phyloP scores from a whole-genome alignment of 2,888 invertebrate genomes.

The Plebejus argus region DNA sequence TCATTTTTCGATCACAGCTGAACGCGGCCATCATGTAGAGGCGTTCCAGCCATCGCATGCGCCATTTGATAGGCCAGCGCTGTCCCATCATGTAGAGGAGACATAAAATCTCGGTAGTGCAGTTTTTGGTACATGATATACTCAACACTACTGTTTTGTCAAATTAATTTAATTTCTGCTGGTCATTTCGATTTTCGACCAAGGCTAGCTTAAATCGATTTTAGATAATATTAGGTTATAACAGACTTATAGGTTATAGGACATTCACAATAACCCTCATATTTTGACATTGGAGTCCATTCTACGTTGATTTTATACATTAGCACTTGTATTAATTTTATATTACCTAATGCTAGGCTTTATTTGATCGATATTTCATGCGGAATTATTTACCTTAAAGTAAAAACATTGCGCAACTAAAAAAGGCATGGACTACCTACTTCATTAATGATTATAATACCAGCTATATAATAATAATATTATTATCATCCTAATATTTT shows the following conservation, averaged over 20 bases:
- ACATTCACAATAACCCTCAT: constrained; percentile 1
- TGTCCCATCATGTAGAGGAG: too few relatives aligned
- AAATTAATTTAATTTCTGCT: not conserved
- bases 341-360: not conserved
- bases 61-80: too few relatives aligned
- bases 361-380: not conserved
- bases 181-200: not conserved
- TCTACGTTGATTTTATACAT: not conserved
- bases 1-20: too few relatives aligned
- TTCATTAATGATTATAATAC: too few relatives aligned
- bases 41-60: too few relatives aligned
- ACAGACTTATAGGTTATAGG: not conserved
- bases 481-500: too few relatives aligned
- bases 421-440: too few relatives aligned
- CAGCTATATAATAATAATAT: too few relatives aligned
- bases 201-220: not conserved
- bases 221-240: not conserved
- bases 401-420: too few relatives aligned
- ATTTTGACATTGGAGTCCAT: not conserved
- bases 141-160: not conserved
- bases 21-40: too few relatives aligned
- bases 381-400: not conserved
- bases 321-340: not conserved
- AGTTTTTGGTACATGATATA: not conserved
- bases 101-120: not conserved